Percentiles rank a stretch among this genome's conserved stretches.
Evolutionary conservation across 2,888 invertebrate genomes (phyloP).

Genomic region (Eledone cirrhosa): DNA sequence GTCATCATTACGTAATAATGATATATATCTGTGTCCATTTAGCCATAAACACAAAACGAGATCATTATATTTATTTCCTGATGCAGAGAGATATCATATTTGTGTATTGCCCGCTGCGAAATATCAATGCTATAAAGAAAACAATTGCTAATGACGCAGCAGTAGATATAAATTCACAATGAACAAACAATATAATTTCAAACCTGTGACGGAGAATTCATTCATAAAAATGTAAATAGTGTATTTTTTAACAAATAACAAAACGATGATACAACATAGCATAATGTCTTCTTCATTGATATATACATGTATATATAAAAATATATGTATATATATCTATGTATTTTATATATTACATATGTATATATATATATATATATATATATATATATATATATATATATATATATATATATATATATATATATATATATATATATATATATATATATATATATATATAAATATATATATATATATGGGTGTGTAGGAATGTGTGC

Average conservation of each 20-base stretch:
- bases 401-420: background rate
- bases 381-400: background rate
- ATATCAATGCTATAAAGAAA: no score
- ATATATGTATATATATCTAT: background rate
- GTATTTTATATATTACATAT: background rate
- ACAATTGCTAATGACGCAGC: no score
- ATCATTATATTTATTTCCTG: no score
- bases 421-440: background rate
- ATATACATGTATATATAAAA: background rate
- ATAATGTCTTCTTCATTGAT: background rate
- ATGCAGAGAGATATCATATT: no score
- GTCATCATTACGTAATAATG: no score
- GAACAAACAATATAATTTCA: no score
- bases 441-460: background rate
- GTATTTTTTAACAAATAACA: background rate
- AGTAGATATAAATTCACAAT: no score
- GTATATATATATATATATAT: background rate
- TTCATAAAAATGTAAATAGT: background rate
- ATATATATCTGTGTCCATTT: no score
- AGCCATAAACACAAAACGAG: no score
- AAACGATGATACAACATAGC: background rate
- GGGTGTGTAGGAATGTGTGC: background rate
- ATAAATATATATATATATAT: background rate
- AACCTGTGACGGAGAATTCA: no score
- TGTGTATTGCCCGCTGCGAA: no score